Base-by-base conservation (phyloP, 2,888 invertebrate genomes). In the Cheilosia soror region DNA sequence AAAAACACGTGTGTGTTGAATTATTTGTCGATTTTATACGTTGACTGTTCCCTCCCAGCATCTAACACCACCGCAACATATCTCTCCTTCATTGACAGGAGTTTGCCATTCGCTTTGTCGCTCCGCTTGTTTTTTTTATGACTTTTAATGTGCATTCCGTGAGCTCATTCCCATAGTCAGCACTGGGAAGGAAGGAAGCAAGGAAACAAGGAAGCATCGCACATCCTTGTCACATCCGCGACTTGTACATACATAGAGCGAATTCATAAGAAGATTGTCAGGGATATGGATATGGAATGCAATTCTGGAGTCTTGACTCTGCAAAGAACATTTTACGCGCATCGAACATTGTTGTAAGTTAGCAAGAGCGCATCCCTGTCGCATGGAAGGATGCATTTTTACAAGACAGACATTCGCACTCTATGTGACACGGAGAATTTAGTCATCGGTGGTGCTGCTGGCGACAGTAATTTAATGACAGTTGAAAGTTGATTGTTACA, bases 381-480 rank as follows among this genome's bases (percentile, higher is more conserved):
- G 0, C 25, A 42, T 40, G 33, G 60, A 47, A 69, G 55, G 33
- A 75, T 83, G 83, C 83, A 83, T 73, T 78, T 72, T 83, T 63
- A 47, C 65, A 53, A 77, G 72, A 60, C 47, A 77, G 66, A 49
- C 68, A 53, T 58, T 66, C 62, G 53, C 42, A 53, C 27, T 31
- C 55, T 31, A 42, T 51, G 37, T 63, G 72, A 57, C 44, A 11
- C 31, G 7, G 29, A 33, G 31, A 71, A 42, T 40, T 68, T 37
- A 37, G 37, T 37, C 37, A 37, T 37, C 4, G 37, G 37, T 37
- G 73, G 58, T 65, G 25, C 37, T 44, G 37, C 68, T 81, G 85
- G 71, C 85, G 81, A 85, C 85, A 81, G 72, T 81, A 85, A 85
- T 85, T 85, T 81, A 85, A 85, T 77, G 85, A 81, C 72, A 81